These are phyloP conservation scores for Ctenicera cuprea DNA, from an alignment of 2,888 invertebrate species.

Conservation along the genomic window DNA sequence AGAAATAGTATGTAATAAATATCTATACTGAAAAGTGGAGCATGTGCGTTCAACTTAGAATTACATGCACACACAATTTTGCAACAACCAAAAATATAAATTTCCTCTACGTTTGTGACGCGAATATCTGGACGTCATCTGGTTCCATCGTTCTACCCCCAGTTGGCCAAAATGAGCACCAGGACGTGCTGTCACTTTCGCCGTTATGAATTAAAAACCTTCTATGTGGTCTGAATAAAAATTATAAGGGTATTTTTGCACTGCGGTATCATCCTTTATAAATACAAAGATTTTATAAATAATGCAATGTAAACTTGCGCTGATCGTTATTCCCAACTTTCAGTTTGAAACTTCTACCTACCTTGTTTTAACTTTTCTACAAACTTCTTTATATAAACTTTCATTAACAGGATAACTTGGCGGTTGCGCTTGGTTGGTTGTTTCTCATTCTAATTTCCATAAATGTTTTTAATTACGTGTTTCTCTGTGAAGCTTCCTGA, in stretches of 20 bases:
- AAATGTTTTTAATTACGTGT: constrained; percentile 21
- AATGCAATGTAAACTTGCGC: constrained; percentile 27
- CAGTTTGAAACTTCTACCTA: constrained; percentile 11
- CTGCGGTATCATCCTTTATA: constrained; percentile 13
- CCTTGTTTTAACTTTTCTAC: constrained; percentile 9
- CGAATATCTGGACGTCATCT: constrained; percentile 53
- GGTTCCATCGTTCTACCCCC: constrained; percentile 48
- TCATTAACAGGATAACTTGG: constrained; percentile 30
- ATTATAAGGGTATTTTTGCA: constrained; percentile 6
- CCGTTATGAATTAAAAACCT: constrained; percentile 47
- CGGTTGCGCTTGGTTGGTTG: constrained; percentile 16
- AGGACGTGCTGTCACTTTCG: constrained; percentile 48
- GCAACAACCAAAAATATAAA: constrained; percentile 36
- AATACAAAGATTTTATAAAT: constrained; percentile 28
- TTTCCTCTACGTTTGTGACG: constrained; percentile 37
- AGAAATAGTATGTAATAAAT: background rate
- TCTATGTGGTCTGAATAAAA: constrained; percentile 42
- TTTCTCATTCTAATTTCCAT: constrained; percentile 28
- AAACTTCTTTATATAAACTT: constrained; percentile 24
- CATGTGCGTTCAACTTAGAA: background rate
- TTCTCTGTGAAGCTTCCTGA: background rate
- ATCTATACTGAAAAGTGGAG: background rate
- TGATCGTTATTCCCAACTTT: constrained; percentile 16
- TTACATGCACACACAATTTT: constrained; percentile 9
- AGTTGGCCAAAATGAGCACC: constrained; percentile 49